A percentile compares a stretch with the other conserved stretches of the same genome.
Evolutionary conservation across 2,888 invertebrate genomes (phyloP).

Genomic region (Priocnemis perturbator): DNA sequence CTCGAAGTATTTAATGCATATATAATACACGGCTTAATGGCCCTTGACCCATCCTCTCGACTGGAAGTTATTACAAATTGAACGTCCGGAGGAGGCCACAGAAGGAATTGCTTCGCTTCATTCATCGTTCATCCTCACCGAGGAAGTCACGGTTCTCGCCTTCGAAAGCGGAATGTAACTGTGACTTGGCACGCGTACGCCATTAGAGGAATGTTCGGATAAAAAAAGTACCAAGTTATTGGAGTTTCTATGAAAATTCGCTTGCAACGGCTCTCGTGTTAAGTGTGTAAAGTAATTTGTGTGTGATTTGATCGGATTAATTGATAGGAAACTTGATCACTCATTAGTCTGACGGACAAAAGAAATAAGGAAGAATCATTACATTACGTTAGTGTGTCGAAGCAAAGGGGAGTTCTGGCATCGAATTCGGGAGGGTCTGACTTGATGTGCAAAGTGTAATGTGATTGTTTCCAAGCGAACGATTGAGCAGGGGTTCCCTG

Average conservation of each 20-base stretch:
- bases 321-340: background rate
- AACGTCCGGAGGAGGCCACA: conserved; percentile 24
- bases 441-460: conserved; percentile 68
- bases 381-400: conserved; percentile 58
- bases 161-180: background rate
- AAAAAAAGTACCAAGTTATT: background rate
- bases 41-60: conserved; percentile 62
- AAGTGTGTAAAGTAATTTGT: background rate
- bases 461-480: conserved; percentile 74
- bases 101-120: conserved; percentile 1
- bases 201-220: background rate
- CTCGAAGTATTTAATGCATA: conserved; percentile 70
- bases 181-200: background rate
- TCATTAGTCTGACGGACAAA: conserved; percentile 59
- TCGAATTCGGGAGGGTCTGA: conserved; percentile 46
- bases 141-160: background rate
- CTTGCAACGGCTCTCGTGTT: conserved; percentile 11
- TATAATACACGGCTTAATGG: conserved; percentile 71
- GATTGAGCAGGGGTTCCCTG: conserved; percentile 52
- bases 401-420: conserved; percentile 22
- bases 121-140: background rate
- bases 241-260: background rate
- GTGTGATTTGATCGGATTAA: conserved; percentile 42
- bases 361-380: conserved; percentile 67
- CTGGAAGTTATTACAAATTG: conserved; percentile 58